Evolutionary conservation across 2,113 vertebrate species (phyloP).

Genomic region (Cebidichthys violaceus): DNA sequence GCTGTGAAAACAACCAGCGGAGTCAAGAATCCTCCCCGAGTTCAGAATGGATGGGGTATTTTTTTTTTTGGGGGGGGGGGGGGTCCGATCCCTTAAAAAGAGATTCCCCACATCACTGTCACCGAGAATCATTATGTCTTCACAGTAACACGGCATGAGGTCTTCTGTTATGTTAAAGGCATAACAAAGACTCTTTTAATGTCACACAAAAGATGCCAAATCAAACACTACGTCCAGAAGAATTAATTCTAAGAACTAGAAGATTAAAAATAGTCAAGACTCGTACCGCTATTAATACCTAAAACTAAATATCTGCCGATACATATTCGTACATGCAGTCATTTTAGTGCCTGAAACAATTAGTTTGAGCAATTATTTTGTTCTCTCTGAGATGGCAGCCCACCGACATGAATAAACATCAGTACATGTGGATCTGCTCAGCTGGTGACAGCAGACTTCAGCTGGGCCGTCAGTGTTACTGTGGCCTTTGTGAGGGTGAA

Average conservation of each 20-base stretch:
- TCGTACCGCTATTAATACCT: slow-evolving; percentile 8
- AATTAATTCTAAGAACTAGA: slow-evolving; percentile 6
- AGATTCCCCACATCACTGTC: slow-evolving; percentile 27
- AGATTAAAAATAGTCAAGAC: slow-evolving; percentile 42
- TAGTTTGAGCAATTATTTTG: slow-evolving; percentile 6
- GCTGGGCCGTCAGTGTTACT: background rate
- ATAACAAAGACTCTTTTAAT: slow-evolving; percentile 37
- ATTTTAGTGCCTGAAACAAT: slow-evolving; percentile 11
- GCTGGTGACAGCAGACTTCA: slow-evolving; percentile 3
- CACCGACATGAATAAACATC: slow-evolving; percentile 50
- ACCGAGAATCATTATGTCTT: slow-evolving; percentile 36
- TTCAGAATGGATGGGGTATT: slow-evolving; percentile 12
- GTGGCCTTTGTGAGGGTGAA: background rate
- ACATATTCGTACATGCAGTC: slow-evolving; percentile 1
- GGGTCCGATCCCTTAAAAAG: slow-evolving; percentile 28
- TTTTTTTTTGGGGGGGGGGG: no score
- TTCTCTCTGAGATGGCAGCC: background rate
- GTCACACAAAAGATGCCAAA: slow-evolving; percentile 19
- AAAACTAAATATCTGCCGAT: slow-evolving; percentile 33
- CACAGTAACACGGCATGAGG: slow-evolving; percentile 18
- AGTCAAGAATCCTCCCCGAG: slow-evolving; percentile 24
- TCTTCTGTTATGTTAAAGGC: slow-evolving; percentile 40
- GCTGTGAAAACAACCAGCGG: slow-evolving; percentile 41
- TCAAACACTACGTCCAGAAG: slow-evolving; percentile 30
- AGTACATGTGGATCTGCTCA: slow-evolving; percentile 48